Evolutionary conservation across 2,888 invertebrate species (phyloP), one percentile per base, ranked within the genome.

Genomic region (Kryphioiulus occultus): DNA sequence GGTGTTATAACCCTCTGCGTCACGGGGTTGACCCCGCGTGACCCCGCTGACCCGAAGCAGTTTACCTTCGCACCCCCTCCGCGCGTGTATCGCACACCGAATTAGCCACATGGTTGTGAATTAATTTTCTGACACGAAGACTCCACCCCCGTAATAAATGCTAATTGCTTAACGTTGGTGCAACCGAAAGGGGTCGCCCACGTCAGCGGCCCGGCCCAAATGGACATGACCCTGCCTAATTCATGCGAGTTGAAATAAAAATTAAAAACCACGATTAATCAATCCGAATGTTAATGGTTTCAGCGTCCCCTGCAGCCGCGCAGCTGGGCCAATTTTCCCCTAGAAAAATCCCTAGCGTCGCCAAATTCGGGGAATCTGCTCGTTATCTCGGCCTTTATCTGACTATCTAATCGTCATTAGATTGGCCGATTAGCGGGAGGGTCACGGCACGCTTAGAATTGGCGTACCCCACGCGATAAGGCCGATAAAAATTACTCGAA

Each of bases 81-180:
- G 59, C 19, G 59, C 9, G 59, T 59, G 19, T n/a, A 59, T 7
- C 7, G 59, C n/a, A 47, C 19, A 22, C 59, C 3, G 59, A n/a
- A 59, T 59, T 59, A 22, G 19, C 59, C 59, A 59, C 59, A n/a
- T 59, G 19, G 59, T n/a, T n/a, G 59, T 4, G 59, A 59, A 59
- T 59, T 59, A 59, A n/a, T 59, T 59, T 59, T 59, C 59, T 59
- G 59, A 59, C 59, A 59, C 59, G 5, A 5, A 22, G 19, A 22
- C 59, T n/a, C 59, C 59, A 59, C 59, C 59, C 59, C 59, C 59
- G n/a, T 59, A 59, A 59, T 59, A 59, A 59, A 59, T 59, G 59
- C 59, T 59, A 59, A 59, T 59, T 59, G 59, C 22, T 4, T 10
- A 59, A 59, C n/a, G 59, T 59, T 59, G 15, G 19, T 35, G 59